Conservation (phyloP, 1,140 invertebrate genomes). For the Leptinotarsa defecta region DNA sequence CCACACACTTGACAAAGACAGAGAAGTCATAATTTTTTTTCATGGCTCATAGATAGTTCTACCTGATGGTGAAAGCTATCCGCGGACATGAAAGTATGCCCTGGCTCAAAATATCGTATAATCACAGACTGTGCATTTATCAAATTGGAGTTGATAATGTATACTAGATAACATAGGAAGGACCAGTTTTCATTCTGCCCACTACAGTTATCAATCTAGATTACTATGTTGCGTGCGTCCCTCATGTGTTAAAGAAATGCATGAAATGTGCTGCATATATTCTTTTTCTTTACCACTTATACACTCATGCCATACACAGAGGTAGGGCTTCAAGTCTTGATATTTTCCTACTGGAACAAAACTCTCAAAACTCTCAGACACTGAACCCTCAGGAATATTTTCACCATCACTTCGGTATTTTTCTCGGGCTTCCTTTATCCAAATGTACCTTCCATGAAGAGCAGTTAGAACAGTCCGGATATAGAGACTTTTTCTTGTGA, state of each 20-base stretch:
- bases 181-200: background rate
- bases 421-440: background rate
- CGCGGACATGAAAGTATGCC: too few species aligned
- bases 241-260: background rate
- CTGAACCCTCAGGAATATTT: background rate
- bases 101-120: background rate
- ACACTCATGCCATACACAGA: slow-evolving; percentile 42
- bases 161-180: background rate
- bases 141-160: background rate
- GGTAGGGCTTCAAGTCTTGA: slow-evolving; percentile 16
- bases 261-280: slow-evolving; percentile 35
- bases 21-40: background rate
- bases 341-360: slow-evolving; percentile 38
- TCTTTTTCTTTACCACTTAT: slow-evolving; percentile 28
- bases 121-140: background rate
- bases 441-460: background rate
- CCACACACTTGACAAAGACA: background rate
- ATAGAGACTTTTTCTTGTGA: background rate
- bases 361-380: slow-evolving; percentile 42
- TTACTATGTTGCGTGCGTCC: background rate
- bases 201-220: background rate
- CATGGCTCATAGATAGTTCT: background rate
- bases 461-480: background rate
- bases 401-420: background rate
- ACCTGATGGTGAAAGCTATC: background rate